Evolutionary conservation across 92 coral and sea anemone species (phyloP), one percentile per base, ranked within the genome.

Genomic region (Anthopleura xanthogrammica): DNA sequence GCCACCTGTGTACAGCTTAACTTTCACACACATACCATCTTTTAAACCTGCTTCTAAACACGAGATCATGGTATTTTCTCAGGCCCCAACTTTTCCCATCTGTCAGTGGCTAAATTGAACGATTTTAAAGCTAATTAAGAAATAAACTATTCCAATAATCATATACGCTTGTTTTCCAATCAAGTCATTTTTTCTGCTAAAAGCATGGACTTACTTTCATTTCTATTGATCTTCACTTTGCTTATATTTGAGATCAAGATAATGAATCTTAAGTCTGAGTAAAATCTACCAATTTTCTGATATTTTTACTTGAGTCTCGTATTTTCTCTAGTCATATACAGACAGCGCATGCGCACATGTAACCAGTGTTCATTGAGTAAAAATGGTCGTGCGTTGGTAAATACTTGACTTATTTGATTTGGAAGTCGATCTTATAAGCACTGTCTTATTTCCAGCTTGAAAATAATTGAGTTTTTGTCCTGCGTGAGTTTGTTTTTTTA

Each of bases 1-100:
- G 12, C 39, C 84, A 81, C 84, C 84, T 81, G 84, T 48, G 20
- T 11, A 5, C 48, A 57, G 56, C 41, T 43, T 7, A 46, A 68
- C 46, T 68, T 81, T 81, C 84, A 70, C 84, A 71, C 84, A 81
- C 82, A 58, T 74, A 12, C 64, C 60, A 77, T 48, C 22, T 52
- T 42, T 29, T n/a, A 77, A 52, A 55, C 79, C 14, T 16, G 58
- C 60, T 77, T 60, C 80, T 19, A 52, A 55, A 54, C 66, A 42
- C 58, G 56, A 75, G 79, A 75, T 75, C 54, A 19, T 14, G 58
- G 24, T n/a, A 41, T 75, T 43, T 75, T 48, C 50, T 17, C 60
- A 77, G 65, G 41, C 41, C 17, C 24, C 55, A 24, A 24, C 10
- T 7, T 68, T 68, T 29, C 19, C 78, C 54, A 75, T 42, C 78